Conservation (phyloP, 2,113 vertebrate species). For the Nipponia nippon region DNA sequence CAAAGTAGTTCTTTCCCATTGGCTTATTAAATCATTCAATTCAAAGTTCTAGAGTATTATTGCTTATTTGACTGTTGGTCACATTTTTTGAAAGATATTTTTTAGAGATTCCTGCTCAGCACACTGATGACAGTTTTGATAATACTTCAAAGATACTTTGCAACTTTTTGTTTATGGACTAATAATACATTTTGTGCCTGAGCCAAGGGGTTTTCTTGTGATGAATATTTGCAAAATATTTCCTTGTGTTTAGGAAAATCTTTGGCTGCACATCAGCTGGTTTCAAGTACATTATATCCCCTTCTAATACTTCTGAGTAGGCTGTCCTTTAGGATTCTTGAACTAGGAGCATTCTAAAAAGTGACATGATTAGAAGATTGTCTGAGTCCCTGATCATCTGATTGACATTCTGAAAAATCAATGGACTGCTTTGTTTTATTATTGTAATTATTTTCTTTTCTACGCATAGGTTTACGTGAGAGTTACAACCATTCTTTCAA, state of each 20-base stretch:
- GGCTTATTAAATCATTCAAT: neutral
- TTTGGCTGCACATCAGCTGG: neutral
- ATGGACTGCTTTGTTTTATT: neutral
- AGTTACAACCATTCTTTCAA: neutral
- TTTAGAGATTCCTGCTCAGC: neutral
- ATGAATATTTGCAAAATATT: neutral
- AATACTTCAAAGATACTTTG: neutral
- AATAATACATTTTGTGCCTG: neutral
- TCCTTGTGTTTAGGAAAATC: neutral
- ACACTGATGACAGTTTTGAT: neutral
- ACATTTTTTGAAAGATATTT: neutral
- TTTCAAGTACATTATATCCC: neutral
- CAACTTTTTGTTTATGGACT: neutral
- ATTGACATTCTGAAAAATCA: neutral
- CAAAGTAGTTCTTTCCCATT: neutral
- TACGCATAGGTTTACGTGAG: neutral
- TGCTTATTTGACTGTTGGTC: neutral
- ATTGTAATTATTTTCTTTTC: neutral
- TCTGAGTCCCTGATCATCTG: neutral
- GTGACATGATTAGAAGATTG: neutral
- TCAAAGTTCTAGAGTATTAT: neutral
- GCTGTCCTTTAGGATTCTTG: neutral
- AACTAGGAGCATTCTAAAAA: neutral
- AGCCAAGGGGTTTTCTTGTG: neutral
- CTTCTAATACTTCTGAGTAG: neutral